These are phyloP conservation scores for Pyrgilauda ruficollis DNA, from an alignment of 2,113 vertebrate species.

Conservation along the genomic window DNA sequence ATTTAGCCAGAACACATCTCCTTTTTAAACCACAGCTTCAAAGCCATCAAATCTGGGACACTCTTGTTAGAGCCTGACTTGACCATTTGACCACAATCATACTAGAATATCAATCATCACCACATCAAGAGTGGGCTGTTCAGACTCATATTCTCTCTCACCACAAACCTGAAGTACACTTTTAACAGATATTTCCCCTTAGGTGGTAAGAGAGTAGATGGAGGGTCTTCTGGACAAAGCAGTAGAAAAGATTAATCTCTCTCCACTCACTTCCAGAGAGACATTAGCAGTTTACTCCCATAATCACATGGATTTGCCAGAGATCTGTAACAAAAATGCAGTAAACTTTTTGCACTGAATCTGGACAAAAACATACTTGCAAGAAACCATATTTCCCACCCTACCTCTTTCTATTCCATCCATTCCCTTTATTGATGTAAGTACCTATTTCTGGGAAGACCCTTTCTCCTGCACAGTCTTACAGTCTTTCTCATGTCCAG, in stretches of 20 bases:
- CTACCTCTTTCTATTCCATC: neutral
- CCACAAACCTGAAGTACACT: neutral
- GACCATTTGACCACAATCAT: neutral
- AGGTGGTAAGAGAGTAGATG: neutral
- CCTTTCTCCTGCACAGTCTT: neutral
- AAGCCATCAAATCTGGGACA: neutral
- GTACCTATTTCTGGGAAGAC: neutral
- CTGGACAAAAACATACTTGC: neutral
- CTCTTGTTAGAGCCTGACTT: neutral
- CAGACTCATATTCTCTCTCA: neutral
- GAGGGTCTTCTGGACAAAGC: neutral
- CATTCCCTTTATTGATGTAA: neutral
- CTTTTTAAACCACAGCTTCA: neutral
- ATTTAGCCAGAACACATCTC: neutral
- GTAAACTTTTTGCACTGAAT: neutral
- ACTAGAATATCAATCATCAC: neutral
- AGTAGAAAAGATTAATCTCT: neutral
- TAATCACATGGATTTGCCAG: neutral
- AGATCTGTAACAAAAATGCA: neutral
- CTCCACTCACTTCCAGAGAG: neutral
- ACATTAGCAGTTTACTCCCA: neutral
- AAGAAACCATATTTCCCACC: neutral
- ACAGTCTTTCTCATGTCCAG: neutral
- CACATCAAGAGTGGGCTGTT: neutral
- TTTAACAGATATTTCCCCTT: neutral